Evolutionary conservation across 2,888 invertebrate genomes (phyloP).

Genomic region (Callosobruchus maculatus): DNA sequence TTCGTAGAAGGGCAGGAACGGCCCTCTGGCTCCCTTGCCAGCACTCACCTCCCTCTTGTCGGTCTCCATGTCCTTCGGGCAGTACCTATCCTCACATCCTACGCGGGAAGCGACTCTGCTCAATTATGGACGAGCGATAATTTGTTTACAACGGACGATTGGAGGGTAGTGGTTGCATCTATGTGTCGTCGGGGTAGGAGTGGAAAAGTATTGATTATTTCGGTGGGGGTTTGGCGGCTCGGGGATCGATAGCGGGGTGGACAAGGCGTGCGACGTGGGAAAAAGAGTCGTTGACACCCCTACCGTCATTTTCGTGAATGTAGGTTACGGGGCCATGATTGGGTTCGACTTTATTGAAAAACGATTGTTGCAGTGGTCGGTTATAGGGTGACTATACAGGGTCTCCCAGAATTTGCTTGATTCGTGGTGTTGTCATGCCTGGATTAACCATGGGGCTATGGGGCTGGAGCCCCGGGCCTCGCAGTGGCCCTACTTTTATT

Average conservation of each 20-base stretch:
- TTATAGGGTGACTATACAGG: too few relatives aligned
- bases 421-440: too few relatives aligned
- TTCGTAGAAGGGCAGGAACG: slow-evolving; percentile 57
- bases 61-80: neutral
- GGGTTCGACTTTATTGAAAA: neutral
- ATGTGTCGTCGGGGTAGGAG: neutral
- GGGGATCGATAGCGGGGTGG: neutral
- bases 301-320: neutral
- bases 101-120: neutral
- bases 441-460: too few relatives aligned
- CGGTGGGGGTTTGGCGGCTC: neutral
- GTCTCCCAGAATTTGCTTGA: too few relatives aligned
- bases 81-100: neutral
- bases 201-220: slow-evolving; percentile 1
- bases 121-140: neutral
- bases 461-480: too few relatives aligned
- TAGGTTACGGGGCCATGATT: neutral
- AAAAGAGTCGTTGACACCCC: neutral
- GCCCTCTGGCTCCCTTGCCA: slow-evolving; percentile 29
- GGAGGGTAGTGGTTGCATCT: neutral
- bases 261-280: neutral
- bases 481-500: too few relatives aligned
- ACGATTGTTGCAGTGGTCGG: neutral
- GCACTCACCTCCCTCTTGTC: neutral
- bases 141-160: neutral